phyloP scores from a whole-genome alignment of 2,888 invertebrate genomes.

The Hirtodrosophila histrioides region DNA sequence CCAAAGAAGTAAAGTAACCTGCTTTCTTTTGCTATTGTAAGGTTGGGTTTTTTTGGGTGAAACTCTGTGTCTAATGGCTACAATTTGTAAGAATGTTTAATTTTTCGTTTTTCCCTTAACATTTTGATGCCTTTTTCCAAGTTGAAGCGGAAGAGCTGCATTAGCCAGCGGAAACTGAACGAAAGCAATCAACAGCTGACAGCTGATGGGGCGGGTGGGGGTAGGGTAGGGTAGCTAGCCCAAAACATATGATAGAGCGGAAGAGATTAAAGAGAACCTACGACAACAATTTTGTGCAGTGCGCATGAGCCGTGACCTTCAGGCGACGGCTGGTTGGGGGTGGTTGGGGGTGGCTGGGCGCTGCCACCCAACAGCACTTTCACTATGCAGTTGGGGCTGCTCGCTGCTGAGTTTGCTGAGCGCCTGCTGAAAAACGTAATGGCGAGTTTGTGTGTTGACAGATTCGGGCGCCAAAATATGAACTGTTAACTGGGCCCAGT shows the following conservation, averaged over 20 bases:
- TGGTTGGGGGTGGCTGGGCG: neutral
- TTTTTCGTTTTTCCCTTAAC: conserved; percentile 24
- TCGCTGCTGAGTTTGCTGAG: conserved; percentile 45
- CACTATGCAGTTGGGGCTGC: conserved; percentile 15
- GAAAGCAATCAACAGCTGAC: conserved; percentile 62
- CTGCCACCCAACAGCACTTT: conserved; percentile 15
- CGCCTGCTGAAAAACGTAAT: conserved; percentile 74
- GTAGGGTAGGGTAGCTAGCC: neutral
- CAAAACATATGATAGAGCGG: neutral
- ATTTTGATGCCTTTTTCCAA: neutral
- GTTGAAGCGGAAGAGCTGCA: conserved; percentile 38
- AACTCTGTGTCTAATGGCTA: conserved; percentile 57
- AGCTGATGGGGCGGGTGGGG: conserved; percentile 1
- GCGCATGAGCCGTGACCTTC: conserved; percentile 82
- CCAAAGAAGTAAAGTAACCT: conserved; percentile 52
- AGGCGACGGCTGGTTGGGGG: conserved; percentile 26
- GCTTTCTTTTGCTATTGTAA: conserved; percentile 54
- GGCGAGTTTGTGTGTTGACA: conserved; percentile 81
- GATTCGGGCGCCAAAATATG: conserved; percentile 64
- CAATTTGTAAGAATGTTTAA: conserved; percentile 62
- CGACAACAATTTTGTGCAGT: conserved; percentile 60
- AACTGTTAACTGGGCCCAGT: conserved; percentile 5
- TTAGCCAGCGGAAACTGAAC: conserved; percentile 42
- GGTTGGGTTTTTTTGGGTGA: conserved; percentile 37
- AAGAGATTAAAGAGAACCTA: conserved; percentile 53